Conservation (phyloP, 2,888 invertebrate species). For the Keiferia lycopersicella region DNA sequence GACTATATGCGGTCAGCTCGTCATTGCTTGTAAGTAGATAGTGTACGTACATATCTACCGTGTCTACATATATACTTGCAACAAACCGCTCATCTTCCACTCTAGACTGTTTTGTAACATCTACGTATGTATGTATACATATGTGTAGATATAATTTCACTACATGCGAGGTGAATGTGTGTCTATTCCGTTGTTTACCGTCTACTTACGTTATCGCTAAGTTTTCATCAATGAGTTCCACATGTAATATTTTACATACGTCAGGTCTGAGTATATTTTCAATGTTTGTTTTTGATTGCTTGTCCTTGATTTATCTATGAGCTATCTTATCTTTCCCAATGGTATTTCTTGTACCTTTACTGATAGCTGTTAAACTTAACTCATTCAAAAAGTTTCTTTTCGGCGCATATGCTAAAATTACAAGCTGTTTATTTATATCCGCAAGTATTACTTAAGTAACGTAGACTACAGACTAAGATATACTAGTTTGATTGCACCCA, state of each 20-base stretch:
- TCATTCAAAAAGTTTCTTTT: not conserved
- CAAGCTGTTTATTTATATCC: not conserved
- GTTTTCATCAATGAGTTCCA: constrained; percentile 27
- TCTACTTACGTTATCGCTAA: constrained; percentile 18
- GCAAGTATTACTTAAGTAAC: constrained; percentile 4
- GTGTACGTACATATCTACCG: not conserved
- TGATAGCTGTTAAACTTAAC: not conserved
- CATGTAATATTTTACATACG: constrained; percentile 9
- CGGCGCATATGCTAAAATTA: not conserved
- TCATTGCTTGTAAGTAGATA: too few species aligned
- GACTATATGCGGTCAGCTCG: too few species aligned
- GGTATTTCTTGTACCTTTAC: constrained; percentile 10
- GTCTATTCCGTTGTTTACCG: constrained; percentile 3
- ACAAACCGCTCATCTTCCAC: not conserved
- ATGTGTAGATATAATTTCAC: constrained; percentile 1
- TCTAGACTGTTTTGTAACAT: constrained; percentile 15
- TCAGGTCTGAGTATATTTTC: constrained; percentile 4
- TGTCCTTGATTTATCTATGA: constrained; percentile 12
- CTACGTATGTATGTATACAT: not conserved
- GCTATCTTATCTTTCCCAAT: not conserved
- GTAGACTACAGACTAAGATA: not conserved
- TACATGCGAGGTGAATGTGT: not conserved
- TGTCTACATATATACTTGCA: not conserved
- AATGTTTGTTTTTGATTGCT: not conserved
- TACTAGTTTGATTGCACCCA: constrained; percentile 2